Evolutionary conservation across 1,140 invertebrate genomes (phyloP), one percentile per base, ranked within the genome.

Genomic region (Dolichoris vasculosae): DNA sequence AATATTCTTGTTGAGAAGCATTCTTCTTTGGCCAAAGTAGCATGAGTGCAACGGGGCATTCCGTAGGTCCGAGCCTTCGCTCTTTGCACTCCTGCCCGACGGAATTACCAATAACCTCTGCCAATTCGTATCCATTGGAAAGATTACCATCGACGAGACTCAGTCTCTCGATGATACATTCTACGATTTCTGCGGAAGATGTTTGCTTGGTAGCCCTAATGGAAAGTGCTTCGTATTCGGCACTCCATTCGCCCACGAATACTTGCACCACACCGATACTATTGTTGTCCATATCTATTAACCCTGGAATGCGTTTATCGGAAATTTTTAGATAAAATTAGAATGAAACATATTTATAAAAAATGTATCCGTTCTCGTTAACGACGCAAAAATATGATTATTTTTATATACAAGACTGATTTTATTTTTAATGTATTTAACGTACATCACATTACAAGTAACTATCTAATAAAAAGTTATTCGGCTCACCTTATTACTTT

Each of bases 131-230:
- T 84, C 96, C 95, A 85, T 89, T 93, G n/a, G 95, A 94, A 87
- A 94, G 92, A 90, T 95, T 94, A 88, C 94, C 95, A 88, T 96
- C 94, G 87, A 94, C 94, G 76, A 98, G 94, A 81, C 94, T 94
- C 32, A 97, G 93, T 88, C 96, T 95, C 87, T 97, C 96, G 69
- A 96, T 96, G 84, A 98, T 98, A 90, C 97, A 97, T 84, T 95
- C 95, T 63, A 98, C 96, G 90, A 99, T 98, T 92, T 98, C 97
- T 86, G 97, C 96, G 7, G 97, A 97, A 82, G 96, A 96, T 71
- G 97, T 98, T 90, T 97, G 96, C 92, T 98, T 98, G 85, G 97
- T 97, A 35, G 97, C 97, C 94, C 98, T 97, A 78, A 99, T 97
- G 64, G 97, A 97, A 30, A 98, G 94, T 83, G 97, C 97, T 93